These are phyloP conservation scores for Monopis laevigella DNA, from an alignment of 2,888 invertebrate genomes.

Conservation along the genomic window DNA sequence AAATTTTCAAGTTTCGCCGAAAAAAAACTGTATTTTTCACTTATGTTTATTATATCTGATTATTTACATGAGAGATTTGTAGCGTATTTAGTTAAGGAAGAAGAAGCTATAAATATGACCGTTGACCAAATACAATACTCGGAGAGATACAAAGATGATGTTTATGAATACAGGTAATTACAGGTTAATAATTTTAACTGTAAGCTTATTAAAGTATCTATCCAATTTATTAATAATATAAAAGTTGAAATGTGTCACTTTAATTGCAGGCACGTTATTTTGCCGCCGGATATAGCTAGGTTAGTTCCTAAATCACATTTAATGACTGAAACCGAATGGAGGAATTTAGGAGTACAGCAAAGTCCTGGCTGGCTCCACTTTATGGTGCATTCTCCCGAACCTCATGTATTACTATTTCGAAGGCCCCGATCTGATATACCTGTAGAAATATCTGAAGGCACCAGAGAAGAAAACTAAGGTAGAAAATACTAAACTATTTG, in stretches of 20 bases:
- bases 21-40: too few relatives aligned
- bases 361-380: constrained; percentile 88
- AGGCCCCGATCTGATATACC: constrained; percentile 63
- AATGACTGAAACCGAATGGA: constrained; percentile 96
- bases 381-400: constrained; percentile 92
- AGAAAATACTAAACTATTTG: too few relatives aligned
- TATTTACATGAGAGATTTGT: too few relatives aligned
- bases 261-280: constrained; percentile 87
- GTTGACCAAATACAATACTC: constrained; percentile 91
- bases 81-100: too few relatives aligned
- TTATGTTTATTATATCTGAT: too few relatives aligned
- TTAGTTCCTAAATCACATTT: constrained; percentile 88
- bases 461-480: too few relatives aligned
- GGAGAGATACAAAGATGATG: constrained; percentile 87
- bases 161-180: constrained; percentile 84
- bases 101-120: constrained; percentile 72
- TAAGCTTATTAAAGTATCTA: neutral
- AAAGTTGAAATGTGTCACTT: neutral
- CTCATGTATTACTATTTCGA: constrained; percentile 85
- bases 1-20: too few relatives aligned
- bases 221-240: neutral
- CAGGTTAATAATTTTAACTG: neutral
- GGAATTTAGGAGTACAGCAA: constrained; percentile 93
- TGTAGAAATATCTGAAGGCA: too few relatives aligned
- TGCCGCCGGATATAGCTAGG: constrained; percentile 86